phyloP scores from a whole-genome alignment of 23 tunicate genomes.

The Ascidia mentula region DNA sequence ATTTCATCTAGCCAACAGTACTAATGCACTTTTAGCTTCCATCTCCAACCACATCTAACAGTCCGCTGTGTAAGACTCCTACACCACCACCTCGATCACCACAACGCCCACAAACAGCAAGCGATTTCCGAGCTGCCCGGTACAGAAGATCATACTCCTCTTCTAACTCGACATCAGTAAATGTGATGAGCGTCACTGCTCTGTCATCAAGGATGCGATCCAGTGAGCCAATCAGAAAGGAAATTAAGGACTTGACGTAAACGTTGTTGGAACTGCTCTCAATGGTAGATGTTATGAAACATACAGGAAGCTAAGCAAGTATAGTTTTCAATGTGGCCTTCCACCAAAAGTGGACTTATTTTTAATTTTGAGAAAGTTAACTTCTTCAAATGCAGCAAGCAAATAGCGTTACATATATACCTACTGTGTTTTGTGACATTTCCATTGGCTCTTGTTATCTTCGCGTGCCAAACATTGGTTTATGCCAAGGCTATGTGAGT shows the following conservation, averaged over 20 bases:
- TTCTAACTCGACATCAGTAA: constrained; percentile 4
- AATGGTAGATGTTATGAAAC: too few species aligned
- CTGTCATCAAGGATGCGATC: neutral
- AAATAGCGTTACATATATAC: too few species aligned
- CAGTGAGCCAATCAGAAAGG: constrained; percentile 1
- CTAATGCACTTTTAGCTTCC: neutral
- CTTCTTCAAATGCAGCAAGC: too few species aligned
- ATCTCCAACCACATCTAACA: neutral
- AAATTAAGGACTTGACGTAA: neutral
- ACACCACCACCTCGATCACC: constrained; percentile 53
- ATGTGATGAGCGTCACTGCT: constrained; percentile 14
- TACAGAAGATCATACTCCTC: constrained; percentile 22
- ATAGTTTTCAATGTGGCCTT: too few species aligned
- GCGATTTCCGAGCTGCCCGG: constrained; percentile 21
- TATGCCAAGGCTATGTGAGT: too few species aligned
- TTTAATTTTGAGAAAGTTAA: too few species aligned
- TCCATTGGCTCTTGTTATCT: too few species aligned
- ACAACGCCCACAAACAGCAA: constrained; percentile 36
- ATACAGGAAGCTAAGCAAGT: too few species aligned
- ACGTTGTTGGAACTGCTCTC: neutral
- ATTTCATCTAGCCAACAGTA: too few species aligned
- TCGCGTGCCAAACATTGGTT: too few species aligned
- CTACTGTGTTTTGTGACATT: too few species aligned
- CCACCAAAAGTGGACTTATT: too few species aligned
- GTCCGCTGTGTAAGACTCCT: constrained; percentile 11